Evolutionary conservation across 2,888 invertebrate genomes (phyloP).

Genomic region (Augochlorella aurata): DNA sequence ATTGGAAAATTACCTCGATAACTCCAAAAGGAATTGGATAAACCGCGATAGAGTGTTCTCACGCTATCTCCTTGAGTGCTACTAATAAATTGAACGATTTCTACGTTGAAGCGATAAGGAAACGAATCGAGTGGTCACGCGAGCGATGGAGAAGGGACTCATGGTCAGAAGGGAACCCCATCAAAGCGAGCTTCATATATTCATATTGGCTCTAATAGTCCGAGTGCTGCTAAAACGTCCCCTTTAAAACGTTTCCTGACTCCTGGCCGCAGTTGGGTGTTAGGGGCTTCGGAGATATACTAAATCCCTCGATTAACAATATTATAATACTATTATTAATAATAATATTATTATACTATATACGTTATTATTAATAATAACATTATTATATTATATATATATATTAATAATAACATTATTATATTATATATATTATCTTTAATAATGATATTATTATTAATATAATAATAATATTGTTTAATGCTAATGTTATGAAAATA

Average conservation of each 20-base stretch:
- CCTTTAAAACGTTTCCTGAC: constrained; percentile 27
- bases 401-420: too few relatives aligned
- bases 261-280: constrained; percentile 32
- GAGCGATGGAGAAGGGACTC: not conserved
- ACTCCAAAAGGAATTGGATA: not conserved
- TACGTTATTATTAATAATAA: too few relatives aligned
- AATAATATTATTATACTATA: too few relatives aligned
- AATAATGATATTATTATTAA: too few relatives aligned
- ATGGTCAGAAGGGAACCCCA: not conserved
- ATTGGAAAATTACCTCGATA: not conserved
- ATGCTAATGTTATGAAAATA: too few relatives aligned
- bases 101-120: not conserved
- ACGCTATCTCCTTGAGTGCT: not conserved
- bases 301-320: too few relatives aligned
- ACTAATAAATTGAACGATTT: constrained; percentile 23
- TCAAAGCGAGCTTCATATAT: not conserved
- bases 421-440: too few relatives aligned
- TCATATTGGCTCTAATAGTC: constrained; percentile 15
- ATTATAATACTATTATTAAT: too few relatives aligned
- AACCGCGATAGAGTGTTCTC: not conserved
- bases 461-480: too few relatives aligned
- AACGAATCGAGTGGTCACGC: constrained; percentile 22
- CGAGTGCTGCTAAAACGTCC: constrained; percentile 19
- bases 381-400: too few relatives aligned
- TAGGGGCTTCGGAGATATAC: constrained; percentile 39